Base-by-base conservation (phyloP, 2,888 invertebrate genomes). In the Sicus ferrugineus region DNA sequence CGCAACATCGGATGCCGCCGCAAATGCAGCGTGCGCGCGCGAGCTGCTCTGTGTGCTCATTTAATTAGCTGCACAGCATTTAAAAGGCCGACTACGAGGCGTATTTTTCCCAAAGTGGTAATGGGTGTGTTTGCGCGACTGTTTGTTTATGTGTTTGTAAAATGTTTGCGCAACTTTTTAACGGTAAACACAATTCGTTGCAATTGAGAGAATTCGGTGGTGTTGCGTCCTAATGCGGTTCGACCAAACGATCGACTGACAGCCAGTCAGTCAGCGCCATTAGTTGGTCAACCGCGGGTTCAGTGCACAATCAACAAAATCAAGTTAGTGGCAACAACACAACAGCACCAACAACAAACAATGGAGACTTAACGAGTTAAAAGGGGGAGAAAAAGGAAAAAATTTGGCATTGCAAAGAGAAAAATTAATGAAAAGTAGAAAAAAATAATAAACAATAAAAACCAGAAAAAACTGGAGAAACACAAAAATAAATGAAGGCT, bases 41-140 rank as follows among this genome's bases (percentile, higher is more conserved):
- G 63, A 28, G 48, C n/a, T n/a, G n/a, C 30, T 48, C 21, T 63
- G 48, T 63, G 46, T 63, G 48, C 48, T 63, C 46, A 28, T 63
- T 28, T 63, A 63, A 63, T 63, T 63, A 63, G 63, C 46, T 63
- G 48, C 21, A 19, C 38, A 42, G 63, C 63, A 63, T 63, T 42
- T 42, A 61, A 61, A 42, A 30, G 7, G 28, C 16, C 58, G 31
- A 34, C 34, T 31, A 2, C 21, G 19, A 34, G 52, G 19, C 23
- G 46, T 9, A 16, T 11, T 16, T n/a, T 46, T n/a, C 23, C 21
- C 34, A 34, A 52, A 52, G 23, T 6, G 50, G 21, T 21, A 52
- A 52, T 19, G 46, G n/a, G 46, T 11, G 7, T n/a, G 28, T 34
- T 11, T 23, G 61, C 16, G 16, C 28, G 30, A 21, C n/a, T 61